Conservation (phyloP, 2,113 vertebrate species). For the Sinocyclocheilus grahami region DNA sequence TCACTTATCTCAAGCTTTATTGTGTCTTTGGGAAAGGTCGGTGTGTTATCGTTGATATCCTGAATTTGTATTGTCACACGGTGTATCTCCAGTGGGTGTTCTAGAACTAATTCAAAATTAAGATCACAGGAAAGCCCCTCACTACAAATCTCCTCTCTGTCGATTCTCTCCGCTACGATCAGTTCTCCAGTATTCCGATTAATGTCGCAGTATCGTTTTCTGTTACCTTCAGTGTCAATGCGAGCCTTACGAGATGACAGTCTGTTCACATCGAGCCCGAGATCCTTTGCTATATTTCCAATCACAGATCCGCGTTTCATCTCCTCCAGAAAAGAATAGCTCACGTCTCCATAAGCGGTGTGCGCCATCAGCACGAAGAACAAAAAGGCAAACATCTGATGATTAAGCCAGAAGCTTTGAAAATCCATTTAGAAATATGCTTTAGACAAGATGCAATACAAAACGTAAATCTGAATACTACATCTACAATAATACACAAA, state of each 20-base stretch:
- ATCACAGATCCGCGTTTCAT: neutral
- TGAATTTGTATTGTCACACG: slow-evolving; percentile 50
- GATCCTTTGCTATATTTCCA: slow-evolving; percentile 1
- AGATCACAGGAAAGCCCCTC: slow-evolving; percentile 40
- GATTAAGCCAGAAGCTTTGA: no score
- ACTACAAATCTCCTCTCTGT: slow-evolving; percentile 69
- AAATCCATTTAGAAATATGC: neutral
- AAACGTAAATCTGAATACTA: neutral
- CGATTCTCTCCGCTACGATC: slow-evolving; percentile 68
- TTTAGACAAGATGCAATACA: neutral
- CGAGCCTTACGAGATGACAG: neutral
- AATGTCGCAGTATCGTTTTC: neutral
- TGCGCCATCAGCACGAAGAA: neutral
- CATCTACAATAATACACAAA: neutral
- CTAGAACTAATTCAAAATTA: slow-evolving; percentile 55
- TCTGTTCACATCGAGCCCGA: neutral
- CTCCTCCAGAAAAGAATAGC: neutral
- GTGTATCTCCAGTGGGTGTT: slow-evolving; percentile 49
- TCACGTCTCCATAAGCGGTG: no score
- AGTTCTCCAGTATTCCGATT: slow-evolving; percentile 64
- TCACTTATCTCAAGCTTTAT: slow-evolving; percentile 71
- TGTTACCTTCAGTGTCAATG: neutral
- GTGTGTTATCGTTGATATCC: slow-evolving; percentile 69
- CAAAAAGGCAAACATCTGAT: slow-evolving; percentile 14
- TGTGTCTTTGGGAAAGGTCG: slow-evolving; percentile 61